These are phyloP conservation scores for Rambutsinella grinnellia DNA, from an alignment of 2,888 invertebrate species.

Conservation along the genomic window DNA sequence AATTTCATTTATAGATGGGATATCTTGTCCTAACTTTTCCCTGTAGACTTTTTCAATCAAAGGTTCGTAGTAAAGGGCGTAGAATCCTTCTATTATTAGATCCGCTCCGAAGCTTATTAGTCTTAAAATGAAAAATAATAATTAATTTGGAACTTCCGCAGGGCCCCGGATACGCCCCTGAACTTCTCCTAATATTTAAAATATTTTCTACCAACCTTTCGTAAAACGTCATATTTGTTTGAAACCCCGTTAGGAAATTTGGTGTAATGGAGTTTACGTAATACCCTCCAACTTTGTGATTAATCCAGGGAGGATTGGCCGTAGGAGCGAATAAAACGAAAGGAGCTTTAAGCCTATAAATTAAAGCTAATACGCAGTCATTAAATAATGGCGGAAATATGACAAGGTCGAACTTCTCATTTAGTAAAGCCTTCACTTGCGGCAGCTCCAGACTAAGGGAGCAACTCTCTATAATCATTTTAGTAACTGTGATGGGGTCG, in stretches of 20 bases:
- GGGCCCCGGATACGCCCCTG: no score
- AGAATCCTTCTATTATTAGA: slow-evolving; percentile 68
- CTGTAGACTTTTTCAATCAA: slow-evolving; percentile 39
- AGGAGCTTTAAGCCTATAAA: slow-evolving; percentile 67
- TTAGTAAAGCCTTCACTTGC: slow-evolving; percentile 2
- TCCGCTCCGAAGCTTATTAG: slow-evolving; percentile 65
- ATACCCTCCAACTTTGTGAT: slow-evolving; percentile 56
- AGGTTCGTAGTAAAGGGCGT: slow-evolving; percentile 68
- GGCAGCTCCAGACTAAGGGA: not conserved
- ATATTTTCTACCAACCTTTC: no score
- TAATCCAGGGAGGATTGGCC: slow-evolving; percentile 8
- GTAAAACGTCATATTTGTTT: slow-evolving; percentile 64
- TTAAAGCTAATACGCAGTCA: slow-evolving; percentile 66
- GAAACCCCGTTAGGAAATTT: slow-evolving; percentile 64
- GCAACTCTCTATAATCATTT: slow-evolving; percentile 6
- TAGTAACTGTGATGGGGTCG: no score
- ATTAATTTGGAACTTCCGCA: no score
- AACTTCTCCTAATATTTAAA: no score
- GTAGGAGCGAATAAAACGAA: slow-evolving; percentile 67
- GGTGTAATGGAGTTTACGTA: slow-evolving; percentile 67
- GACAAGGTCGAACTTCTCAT: slow-evolving; percentile 66
- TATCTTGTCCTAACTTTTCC: slow-evolving; percentile 69
- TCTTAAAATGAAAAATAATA: no score
- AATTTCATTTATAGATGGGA: slow-evolving; percentile 59
- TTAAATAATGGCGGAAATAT: slow-evolving; percentile 66